Evolutionary conservation across 1,140 invertebrate genomes (phyloP).

Genomic region (Forficula auricularia): DNA sequence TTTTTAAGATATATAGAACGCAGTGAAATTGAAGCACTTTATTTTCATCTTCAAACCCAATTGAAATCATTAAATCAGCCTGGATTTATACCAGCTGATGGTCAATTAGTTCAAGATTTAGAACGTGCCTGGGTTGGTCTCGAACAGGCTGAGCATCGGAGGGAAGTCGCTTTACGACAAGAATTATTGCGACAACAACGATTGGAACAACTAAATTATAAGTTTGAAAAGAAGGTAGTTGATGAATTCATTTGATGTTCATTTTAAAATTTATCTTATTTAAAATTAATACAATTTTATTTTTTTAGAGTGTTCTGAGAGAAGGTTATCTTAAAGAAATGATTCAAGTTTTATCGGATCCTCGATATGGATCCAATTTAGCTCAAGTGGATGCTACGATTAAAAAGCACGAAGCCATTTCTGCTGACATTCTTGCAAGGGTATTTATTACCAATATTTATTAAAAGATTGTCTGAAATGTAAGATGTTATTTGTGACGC

Average conservation of each 20-base stretch:
- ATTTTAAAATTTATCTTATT: background rate
- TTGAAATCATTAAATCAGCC: slow-evolving; percentile 85
- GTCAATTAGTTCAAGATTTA: slow-evolving; percentile 77
- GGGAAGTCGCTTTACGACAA: slow-evolving; percentile 80
- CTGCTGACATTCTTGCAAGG: slow-evolving; percentile 82
- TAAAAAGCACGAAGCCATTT: slow-evolving; percentile 97
- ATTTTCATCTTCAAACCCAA: slow-evolving; percentile 92
- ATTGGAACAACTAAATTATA: slow-evolving; percentile 85
- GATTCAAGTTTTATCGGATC: slow-evolving; percentile 87
- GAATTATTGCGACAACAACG: slow-evolving; percentile 85
- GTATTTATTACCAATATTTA: slow-evolving; percentile 21
- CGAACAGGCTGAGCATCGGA: slow-evolving; percentile 84
- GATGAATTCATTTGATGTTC: background rate
- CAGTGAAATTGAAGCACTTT: slow-evolving; percentile 90
- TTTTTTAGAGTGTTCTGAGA: slow-evolving; percentile 56
- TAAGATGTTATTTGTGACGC: background rate
- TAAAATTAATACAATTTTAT: slow-evolving; percentile 3
- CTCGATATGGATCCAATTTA: slow-evolving; percentile 75
- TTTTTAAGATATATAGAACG: slow-evolving; percentile 70
- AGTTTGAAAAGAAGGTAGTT: slow-evolving; percentile 79
- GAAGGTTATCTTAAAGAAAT: slow-evolving; percentile 95
- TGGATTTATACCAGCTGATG: slow-evolving; percentile 75
- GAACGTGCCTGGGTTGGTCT: slow-evolving; percentile 82
- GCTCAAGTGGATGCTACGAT: slow-evolving; percentile 90
- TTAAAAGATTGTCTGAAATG: background rate